phyloP scores from a whole-genome alignment of 2,797 vertebrate species.

The Neosilurus mollespiculum region DNA sequence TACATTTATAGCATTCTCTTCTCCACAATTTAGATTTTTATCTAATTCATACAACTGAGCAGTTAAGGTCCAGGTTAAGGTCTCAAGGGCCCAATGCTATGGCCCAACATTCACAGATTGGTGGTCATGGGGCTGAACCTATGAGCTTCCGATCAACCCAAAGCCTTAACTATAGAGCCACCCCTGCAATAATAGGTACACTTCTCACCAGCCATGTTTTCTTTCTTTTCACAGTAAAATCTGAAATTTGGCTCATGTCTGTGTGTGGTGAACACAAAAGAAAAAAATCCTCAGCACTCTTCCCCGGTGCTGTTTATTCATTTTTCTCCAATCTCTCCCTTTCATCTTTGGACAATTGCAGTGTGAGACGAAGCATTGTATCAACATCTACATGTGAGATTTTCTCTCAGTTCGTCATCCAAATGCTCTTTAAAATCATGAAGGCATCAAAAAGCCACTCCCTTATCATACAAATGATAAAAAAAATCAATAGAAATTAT shows the following conservation, averaged over 20 bases:
- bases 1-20: too few species aligned
- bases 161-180: too few species aligned
- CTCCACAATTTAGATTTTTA: too few species aligned
- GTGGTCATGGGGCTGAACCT: too few species aligned
- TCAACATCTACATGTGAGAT: not conserved
- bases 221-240: not conserved
- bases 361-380: not conserved
- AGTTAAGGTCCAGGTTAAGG: too few species aligned
- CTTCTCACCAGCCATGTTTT: not conserved
- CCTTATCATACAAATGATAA: not conserved
- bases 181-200: not conserved
- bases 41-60: too few species aligned
- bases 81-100: too few species aligned
- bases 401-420: not conserved
- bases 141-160: too few species aligned
- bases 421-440: not conserved
- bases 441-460: not conserved
- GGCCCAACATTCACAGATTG: too few species aligned
- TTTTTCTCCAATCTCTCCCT: conserved; percentile 5
- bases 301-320: not conserved
- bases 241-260: not conserved
- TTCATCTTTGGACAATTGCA: conserved; percentile 19
- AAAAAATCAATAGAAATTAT: too few species aligned
- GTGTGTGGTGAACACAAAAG: conserved; percentile 1
- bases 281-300: not conserved